Evolutionary conservation across 2,888 invertebrate species (phyloP).

Genomic region (Coenonympha glycerion): DNA sequence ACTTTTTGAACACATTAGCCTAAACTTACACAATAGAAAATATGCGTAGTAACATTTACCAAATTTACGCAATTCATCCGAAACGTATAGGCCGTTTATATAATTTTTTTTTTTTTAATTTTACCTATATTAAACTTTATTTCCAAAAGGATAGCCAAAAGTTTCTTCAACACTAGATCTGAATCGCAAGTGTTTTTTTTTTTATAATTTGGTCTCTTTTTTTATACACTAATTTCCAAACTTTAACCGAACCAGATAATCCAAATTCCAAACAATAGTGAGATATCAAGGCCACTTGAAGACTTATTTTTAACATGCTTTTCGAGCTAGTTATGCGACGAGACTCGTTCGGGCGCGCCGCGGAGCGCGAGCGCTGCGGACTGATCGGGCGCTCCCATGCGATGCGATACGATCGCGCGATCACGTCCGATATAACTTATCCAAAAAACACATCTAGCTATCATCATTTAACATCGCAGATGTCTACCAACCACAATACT

Average conservation of each 20-base stretch:
- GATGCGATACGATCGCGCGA: neutral
- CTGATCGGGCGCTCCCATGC: neutral
- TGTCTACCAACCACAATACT: too few species aligned
- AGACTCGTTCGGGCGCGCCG: slow-evolving; percentile 43
- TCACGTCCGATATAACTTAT: neutral
- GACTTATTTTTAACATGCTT: slow-evolving; percentile 66
- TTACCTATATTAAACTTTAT: slow-evolving; percentile 63
- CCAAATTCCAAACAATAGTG: slow-evolving; percentile 69
- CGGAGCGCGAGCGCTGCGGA: slow-evolving; percentile 20
- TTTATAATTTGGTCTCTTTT: slow-evolving; percentile 70
- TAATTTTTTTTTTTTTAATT: slow-evolving; percentile 56
- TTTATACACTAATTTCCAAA: slow-evolving; percentile 71
- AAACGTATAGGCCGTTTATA: slow-evolving; percentile 72
- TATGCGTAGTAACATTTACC: slow-evolving; percentile 76
- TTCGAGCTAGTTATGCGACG: slow-evolving; percentile 59
- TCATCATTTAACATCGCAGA: too few species aligned
- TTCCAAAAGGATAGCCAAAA: slow-evolving; percentile 75
- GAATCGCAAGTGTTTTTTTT: slow-evolving; percentile 65
- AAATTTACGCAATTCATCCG: slow-evolving; percentile 73
- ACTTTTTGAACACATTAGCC: slow-evolving; percentile 85
- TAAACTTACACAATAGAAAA: slow-evolving; percentile 78
- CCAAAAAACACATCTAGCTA: too few species aligned
- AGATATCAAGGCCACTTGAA: slow-evolving; percentile 76
- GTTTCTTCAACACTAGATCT: slow-evolving; percentile 69
- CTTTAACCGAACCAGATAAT: slow-evolving; percentile 68